Base-by-base conservation (phyloP, 2,113 vertebrate genomes). In the Caranx ignobilis region DNA sequence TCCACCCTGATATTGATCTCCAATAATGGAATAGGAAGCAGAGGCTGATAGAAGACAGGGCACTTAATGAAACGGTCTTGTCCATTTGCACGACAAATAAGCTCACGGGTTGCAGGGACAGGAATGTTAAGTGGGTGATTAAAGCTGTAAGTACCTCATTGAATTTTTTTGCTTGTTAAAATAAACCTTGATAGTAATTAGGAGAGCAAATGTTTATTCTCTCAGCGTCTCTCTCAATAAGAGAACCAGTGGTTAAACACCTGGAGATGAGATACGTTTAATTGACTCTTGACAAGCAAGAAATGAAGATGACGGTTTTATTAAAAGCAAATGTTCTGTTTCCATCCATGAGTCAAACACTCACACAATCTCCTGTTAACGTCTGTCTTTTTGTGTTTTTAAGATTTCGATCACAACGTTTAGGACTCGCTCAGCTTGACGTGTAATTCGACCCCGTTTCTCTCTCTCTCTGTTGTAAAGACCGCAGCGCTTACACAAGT, bases 11-110 rank as follows among this genome's bases (percentile, higher is more conserved):
- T 73, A 91, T 91, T 85, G 93, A 94, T 91, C 71, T 88, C 82
- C 88, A 82, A 75, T 85, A 91, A 89, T 91, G 85, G 67, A 72
- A 70, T 26, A 71, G 80, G 71, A 90, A 91, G 71, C 19, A 13
- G 48, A 55, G 45, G 62, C 69, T 81, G 83, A 88, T 63, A 74
- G 83, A 88, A 79, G 81, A 80, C 34, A 47, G 77, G 69, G 8
- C 64, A 67, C 71, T 76, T 88, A 85, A 87, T 88, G 81, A 89
- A 88, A 86, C 34, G 61, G 83, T 87, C 81, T 87, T 59, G 41
- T 64, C 79, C 62, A 48, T 87, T 81, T 81, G 67, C 79, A 75
- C 52, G 37, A 89, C 16, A 85, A 87, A 89, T 81, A 39, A 56
- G 63, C 67, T 86, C 76, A 11, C 11, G 21, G 16, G 64, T 47